Evolutionary conservation across 2,113 vertebrate species (phyloP).

Genomic region (Chamaetylas fuelleborni): DNA sequence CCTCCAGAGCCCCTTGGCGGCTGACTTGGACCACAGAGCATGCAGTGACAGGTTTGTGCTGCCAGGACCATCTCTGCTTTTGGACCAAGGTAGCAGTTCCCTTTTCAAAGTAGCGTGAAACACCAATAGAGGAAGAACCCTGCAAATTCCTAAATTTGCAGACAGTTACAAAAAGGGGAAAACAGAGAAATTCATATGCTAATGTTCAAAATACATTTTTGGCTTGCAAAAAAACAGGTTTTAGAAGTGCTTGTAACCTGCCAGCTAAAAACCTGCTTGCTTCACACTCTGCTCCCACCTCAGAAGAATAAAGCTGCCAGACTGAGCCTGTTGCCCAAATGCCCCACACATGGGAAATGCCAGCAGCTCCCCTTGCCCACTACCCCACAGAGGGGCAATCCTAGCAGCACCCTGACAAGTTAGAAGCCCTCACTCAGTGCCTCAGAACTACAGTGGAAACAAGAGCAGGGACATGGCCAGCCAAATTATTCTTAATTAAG

Average conservation of each 20-base stretch:
- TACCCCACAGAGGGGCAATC: background rate
- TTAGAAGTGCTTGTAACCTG: background rate
- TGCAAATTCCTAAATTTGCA: background rate
- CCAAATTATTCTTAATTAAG: background rate
- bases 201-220: background rate
- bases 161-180: background rate
- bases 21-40: background rate
- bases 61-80: background rate
- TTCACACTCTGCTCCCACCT: background rate
- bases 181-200: background rate
- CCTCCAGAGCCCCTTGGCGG: rapidly evolving
- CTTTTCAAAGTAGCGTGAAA: background rate
- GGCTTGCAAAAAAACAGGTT: background rate
- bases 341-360: rapidly evolving
- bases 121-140: background rate
- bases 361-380: background rate
- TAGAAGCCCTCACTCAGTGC: background rate
- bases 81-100: background rate
- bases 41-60: background rate
- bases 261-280: background rate
- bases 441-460: background rate
- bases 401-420: background rate
- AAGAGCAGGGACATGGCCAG: background rate
- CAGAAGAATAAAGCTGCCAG: background rate
- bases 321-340: background rate